Evolutionary conservation across 2,113 vertebrate genomes (phyloP).

Genomic region (Conger conger): DNA sequence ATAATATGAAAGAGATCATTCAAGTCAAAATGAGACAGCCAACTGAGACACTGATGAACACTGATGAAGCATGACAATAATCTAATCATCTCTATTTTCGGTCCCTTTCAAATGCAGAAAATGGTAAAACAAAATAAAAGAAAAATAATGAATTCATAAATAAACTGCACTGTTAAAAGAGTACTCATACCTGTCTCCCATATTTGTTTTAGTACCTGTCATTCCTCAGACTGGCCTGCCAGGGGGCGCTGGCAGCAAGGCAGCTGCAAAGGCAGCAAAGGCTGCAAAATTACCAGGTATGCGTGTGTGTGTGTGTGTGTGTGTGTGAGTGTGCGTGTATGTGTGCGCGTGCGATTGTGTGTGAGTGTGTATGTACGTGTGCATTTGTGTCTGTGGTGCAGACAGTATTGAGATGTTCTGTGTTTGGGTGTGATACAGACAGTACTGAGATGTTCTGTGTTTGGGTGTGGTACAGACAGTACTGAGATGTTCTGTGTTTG

Average conservation of each 20-base stretch:
- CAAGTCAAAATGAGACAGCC: background rate
- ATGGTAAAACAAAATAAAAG: no score
- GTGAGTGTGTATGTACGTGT: background rate
- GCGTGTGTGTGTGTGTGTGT: background rate
- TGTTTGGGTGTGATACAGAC: no score
- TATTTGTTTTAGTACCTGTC: constrained; percentile 56
- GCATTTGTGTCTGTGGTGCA: background rate
- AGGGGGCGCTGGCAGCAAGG: constrained; percentile 58
- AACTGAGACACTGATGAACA: background rate
- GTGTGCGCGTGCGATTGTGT: background rate
- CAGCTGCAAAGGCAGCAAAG: constrained; percentile 57
- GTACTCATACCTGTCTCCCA: background rate
- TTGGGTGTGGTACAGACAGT: background rate
- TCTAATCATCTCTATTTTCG: background rate
- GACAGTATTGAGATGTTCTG: background rate
- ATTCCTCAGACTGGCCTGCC: constrained; percentile 72
- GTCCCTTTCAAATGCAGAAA: no score
- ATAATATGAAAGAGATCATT: background rate
- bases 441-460: background rate
- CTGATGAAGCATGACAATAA: background rate
- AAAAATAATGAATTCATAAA: no score
- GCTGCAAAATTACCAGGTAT: constrained; percentile 74
- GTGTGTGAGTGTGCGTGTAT: background rate
- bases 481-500: no score
- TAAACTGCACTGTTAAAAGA: background rate